Conservation (phyloP, 2,888 invertebrate genomes). For the Drosophila mayaguana region DNA sequence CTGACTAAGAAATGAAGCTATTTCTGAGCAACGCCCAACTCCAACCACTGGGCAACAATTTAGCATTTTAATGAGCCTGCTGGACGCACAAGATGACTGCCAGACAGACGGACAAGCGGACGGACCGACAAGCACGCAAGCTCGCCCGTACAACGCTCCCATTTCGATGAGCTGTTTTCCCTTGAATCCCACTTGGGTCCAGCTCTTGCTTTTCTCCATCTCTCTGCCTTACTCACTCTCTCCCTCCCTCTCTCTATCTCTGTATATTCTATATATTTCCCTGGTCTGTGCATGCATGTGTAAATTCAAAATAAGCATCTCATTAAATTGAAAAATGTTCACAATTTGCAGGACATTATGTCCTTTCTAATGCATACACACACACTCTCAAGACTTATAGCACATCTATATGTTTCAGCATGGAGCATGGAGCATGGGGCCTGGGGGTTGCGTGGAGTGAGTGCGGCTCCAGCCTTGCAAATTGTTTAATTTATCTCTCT, state of each 20-base stretch:
- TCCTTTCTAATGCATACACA: slow-evolving; percentile 49
- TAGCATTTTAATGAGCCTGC: slow-evolving; percentile 72
- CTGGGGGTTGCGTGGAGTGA: not conserved
- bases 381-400: not conserved
- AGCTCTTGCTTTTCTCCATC: slow-evolving; percentile 6
- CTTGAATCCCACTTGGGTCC: slow-evolving; percentile 12
- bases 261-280: slow-evolving; percentile 11
- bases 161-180: slow-evolving; percentile 47
- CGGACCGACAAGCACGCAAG: not conserved
- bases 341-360: slow-evolving; percentile 79
- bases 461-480: slow-evolving; percentile 47
- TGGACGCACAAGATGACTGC: slow-evolving; percentile 35
- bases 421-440: not conserved
- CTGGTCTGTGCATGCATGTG: slow-evolving; percentile 63
- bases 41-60: slow-evolving; percentile 52
- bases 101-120: not conserved
- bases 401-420: not conserved
- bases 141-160: slow-evolving; percentile 11
- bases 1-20: slow-evolving; percentile 54
- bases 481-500: slow-evolving; percentile 62
- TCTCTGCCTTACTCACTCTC: not conserved
- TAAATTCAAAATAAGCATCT: slow-evolving; percentile 82
- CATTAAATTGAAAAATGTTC: slow-evolving; percentile 82
- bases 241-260: not conserved
- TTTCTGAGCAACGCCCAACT: slow-evolving; percentile 39